Base-by-base conservation (phyloP, 2,888 invertebrate species). In the Dione juno region DNA sequence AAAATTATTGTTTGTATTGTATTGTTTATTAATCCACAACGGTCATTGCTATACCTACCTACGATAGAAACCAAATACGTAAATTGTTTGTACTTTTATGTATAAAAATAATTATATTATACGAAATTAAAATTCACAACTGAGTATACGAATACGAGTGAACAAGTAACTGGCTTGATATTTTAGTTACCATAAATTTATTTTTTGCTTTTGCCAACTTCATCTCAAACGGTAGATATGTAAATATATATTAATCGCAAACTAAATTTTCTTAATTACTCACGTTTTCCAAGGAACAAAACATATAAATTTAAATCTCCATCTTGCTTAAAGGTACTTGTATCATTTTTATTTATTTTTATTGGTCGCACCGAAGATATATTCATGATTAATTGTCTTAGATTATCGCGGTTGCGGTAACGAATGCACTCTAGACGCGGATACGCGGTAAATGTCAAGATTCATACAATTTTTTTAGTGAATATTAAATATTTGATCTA, bases 381-480 rank as follows among this genome's bases (percentile, higher is more conserved):
- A 43, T 43, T 43, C n/a, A 9, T 41, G 37, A 35, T 64, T 50
- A 35, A 64, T 64, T 16, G 19, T 43, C 52, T 61, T 52, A 28
- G 35, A 43, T 61, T n/a, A 28, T 21, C 10, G n/a, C 35, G 35
- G 9, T 35, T 9, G n/a, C 10, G 41, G 43, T 10, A 5, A n/a
- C 43, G 28, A 19, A 7, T 61, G 52, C 67, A 67, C 52, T 67
- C n/a, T 16, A 19, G 28, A 67, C 52, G 52, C 67, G 67, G 67
- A 67, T 67, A 43, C 52, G 41, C 10, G 11, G 19, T 61, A n/a
- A 67, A 67, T 67, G 67, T 67, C 61, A 61, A 67, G 52, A 43
- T 58, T 67, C 1, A 13, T 48, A 40, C 19, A 6, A 8, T 14
- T 67, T 58, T 67, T 67, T 43, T 61, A 3, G 43, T 14, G 21